Evolutionary conservation across 2,888 invertebrate species (phyloP).

Genomic region (Meiosimyza decipiens): DNA sequence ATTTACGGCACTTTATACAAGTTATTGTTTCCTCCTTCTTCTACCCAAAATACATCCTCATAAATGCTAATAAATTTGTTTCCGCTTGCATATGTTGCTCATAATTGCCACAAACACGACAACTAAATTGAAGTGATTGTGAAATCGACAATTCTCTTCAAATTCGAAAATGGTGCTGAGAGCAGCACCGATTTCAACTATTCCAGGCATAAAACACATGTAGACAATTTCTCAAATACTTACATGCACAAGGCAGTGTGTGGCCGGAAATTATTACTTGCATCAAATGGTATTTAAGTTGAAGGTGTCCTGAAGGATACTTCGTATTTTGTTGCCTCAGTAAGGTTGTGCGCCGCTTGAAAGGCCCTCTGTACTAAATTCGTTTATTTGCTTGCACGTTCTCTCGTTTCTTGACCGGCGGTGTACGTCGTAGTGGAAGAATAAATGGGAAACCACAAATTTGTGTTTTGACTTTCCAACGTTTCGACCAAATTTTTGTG

Average conservation of each 20-base stretch:
- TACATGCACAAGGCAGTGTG: not conserved
- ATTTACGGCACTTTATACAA: too few relatives aligned
- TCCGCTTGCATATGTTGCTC: constrained; percentile 60
- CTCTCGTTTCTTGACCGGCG: not conserved
- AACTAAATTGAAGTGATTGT: constrained; percentile 62
- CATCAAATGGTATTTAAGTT: constrained; percentile 36
- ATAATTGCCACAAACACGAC: constrained; percentile 65
- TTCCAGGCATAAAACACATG: constrained; percentile 3
- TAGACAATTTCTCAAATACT: constrained; percentile 17
- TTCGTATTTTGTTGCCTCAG: not conserved
- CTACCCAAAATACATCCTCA: too few relatives aligned
- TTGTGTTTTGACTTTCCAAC: constrained; percentile 63
- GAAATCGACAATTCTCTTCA: constrained; percentile 35
- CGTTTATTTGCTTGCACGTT: too few relatives aligned
- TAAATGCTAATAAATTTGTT: constrained; percentile 45
- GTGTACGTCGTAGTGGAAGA: not conserved
- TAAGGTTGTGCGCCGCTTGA: too few relatives aligned
- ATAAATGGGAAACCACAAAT: constrained; percentile 59
- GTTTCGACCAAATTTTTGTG: constrained; percentile 58
- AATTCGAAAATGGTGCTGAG: constrained; percentile 13
- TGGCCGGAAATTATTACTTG: constrained; percentile 39
- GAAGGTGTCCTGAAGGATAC: constrained; percentile 35
- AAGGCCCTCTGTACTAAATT: too few relatives aligned
- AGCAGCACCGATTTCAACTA: too few relatives aligned
- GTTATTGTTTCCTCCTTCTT: too few relatives aligned